Evolutionary conservation across 1,140 invertebrate genomes (phyloP).

Genomic region (Melipona quadrifasciata): DNA sequence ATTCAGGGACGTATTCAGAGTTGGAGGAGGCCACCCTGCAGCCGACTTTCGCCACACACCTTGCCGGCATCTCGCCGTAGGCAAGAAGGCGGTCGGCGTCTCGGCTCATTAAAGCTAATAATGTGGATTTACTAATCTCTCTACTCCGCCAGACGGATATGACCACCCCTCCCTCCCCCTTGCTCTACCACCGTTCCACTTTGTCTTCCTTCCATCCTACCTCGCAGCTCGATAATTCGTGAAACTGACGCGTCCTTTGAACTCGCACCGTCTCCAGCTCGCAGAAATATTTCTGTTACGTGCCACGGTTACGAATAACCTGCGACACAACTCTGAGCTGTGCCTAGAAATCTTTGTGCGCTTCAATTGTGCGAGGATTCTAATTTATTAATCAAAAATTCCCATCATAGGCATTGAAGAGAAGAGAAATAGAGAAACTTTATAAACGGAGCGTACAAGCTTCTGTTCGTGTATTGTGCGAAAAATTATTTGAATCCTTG

Average conservation of each 20-base stretch:
- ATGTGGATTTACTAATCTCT: constrained; percentile 78
- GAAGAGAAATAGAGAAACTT: too few species aligned
- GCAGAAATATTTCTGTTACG: neutral
- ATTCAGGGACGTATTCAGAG: constrained; percentile 64
- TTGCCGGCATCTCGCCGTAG: constrained; percentile 70
- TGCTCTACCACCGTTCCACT: constrained; percentile 9
- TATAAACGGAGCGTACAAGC: too few species aligned
- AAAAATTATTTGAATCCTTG: too few species aligned
- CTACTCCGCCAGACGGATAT: constrained; percentile 57
- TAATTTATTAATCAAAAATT: too few species aligned
- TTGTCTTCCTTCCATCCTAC: constrained; percentile 15
- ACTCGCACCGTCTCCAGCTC: neutral
- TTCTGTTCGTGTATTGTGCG: too few species aligned
- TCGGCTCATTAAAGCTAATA: constrained; percentile 79
- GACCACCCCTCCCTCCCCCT: neutral
- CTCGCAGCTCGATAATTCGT: constrained; percentile 16
- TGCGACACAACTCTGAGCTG: too few species aligned
- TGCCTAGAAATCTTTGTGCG: too few species aligned
- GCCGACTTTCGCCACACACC: constrained; percentile 73
- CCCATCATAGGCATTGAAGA: too few species aligned
- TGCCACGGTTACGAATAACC: too few species aligned
- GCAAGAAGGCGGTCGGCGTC: constrained; percentile 72
- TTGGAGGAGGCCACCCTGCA: constrained; percentile 71
- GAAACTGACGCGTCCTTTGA: constrained; percentile 2
- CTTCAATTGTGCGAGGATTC: too few species aligned